These are phyloP conservation scores for Typhlomys cinereus DNA, from an alignment of 2,113 vertebrate species.

Conservation along the genomic window DNA sequence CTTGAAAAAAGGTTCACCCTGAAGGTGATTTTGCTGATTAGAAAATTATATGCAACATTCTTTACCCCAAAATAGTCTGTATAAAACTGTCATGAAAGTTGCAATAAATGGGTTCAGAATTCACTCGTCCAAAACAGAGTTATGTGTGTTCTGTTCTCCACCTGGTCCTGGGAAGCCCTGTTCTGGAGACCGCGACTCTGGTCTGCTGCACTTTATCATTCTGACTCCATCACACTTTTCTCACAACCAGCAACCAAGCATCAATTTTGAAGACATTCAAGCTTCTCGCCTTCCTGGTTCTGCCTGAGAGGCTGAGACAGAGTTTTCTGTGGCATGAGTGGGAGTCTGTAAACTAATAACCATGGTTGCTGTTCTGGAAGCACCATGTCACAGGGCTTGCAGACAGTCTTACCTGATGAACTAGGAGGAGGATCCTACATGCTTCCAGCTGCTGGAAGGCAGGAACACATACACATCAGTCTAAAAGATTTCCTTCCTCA, in stretches of 20 bases:
- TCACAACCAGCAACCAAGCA: neutral
- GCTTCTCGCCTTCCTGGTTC: fast-evolving
- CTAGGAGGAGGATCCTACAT: fast-evolving
- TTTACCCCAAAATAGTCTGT: too few species aligned
- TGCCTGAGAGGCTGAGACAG: neutral
- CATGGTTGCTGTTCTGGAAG: neutral
- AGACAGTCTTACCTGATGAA: fast-evolving
- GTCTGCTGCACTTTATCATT: too few species aligned
- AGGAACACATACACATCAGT: fast-evolving
- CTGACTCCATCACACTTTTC: neutral
- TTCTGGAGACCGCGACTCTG: too few species aligned
- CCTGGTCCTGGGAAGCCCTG: too few species aligned
- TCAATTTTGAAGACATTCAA: neutral
- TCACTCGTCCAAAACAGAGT: too few species aligned
- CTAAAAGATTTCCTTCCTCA: neutral
- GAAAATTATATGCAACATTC: too few species aligned
- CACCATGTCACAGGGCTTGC: fast-evolving
- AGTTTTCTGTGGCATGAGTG: neutral
- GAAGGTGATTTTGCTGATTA: too few species aligned
- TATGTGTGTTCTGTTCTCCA: too few species aligned
- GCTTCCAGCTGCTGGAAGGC: fast-evolving
- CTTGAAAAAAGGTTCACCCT: too few species aligned
- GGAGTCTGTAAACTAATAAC: fast-evolving
- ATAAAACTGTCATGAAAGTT: too few species aligned
- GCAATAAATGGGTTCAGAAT: too few species aligned